phyloP scores from a whole-genome alignment of 1,140 invertebrate species.

The Sarcophaga peregrina region DNA sequence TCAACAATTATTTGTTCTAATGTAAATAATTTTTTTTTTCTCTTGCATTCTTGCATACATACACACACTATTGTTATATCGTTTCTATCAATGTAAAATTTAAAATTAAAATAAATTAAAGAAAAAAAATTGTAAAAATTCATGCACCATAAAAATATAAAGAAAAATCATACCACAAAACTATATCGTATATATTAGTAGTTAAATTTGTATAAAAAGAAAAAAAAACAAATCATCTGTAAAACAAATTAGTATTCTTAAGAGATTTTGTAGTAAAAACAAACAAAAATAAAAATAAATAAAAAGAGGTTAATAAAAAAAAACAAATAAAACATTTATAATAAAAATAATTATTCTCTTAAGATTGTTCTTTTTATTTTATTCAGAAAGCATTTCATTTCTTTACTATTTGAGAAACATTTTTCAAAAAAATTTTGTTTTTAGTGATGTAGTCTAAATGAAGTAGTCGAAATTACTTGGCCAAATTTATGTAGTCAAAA shows the following conservation, averaged over 20 bases:
- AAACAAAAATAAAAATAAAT: conserved; percentile 17
- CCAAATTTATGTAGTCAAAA: too few species aligned
- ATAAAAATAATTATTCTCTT: not conserved
- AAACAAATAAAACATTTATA: conserved; percentile 33
- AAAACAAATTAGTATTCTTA: conserved; percentile 42
- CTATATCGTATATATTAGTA: conserved; percentile 21
- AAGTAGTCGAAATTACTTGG: too few species aligned
- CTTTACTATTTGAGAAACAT: too few species aligned
- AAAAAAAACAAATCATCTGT: conserved; percentile 17
- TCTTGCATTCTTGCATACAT: not conserved
- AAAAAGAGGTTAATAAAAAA: conserved; percentile 35
- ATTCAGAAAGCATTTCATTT: not conserved
- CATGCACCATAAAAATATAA: conserved; percentile 4
- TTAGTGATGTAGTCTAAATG: too few species aligned
- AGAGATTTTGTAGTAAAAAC: conserved; percentile 40
- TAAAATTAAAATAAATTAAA: not conserved
- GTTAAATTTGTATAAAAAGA: conserved; percentile 39
- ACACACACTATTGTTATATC: too few species aligned
- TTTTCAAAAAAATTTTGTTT: too few species aligned
- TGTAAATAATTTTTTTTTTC: conserved; percentile 14
- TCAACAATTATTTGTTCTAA: conserved; percentile 4
- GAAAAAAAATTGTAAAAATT: conserved; percentile 3
- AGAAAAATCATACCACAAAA: conserved; percentile 1
- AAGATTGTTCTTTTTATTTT: not conserved
- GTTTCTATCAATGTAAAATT: not conserved